A percentile compares a stretch with the other conserved stretches of the same genome.
Conservation (phyloP, 2,888 invertebrate species). For the Drosophila suboccidentalis region DNA sequence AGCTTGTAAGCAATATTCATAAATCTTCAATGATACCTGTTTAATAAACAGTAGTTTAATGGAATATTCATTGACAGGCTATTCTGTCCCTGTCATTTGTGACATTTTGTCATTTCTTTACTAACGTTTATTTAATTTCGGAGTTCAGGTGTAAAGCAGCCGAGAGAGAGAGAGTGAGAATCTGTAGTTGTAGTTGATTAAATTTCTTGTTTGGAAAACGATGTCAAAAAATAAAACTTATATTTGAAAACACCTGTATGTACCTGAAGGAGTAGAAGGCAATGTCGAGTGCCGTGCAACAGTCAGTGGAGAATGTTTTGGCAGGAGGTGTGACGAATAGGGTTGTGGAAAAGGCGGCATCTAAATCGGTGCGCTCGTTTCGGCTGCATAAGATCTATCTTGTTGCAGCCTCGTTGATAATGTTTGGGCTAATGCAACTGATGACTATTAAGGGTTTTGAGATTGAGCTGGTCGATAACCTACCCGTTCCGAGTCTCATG, state of each 20-base stretch:
- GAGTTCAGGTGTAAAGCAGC: conserved; percentile 7
- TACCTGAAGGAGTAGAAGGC: neutral
- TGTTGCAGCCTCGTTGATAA: neutral
- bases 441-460: neutral
- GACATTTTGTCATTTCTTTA: conserved; percentile 16
- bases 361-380: neutral
- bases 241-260: neutral
- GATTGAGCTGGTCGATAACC: neutral
- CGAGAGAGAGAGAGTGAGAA: neutral
- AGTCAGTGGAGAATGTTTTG: neutral
- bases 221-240: conserved; percentile 6
- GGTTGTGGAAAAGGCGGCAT: too few species aligned
- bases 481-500: conserved; percentile 32
- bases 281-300: neutral
- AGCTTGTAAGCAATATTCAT: conserved; percentile 15
- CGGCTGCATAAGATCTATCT: conserved; percentile 8
- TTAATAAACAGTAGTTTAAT: too few species aligned
- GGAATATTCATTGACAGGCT: conserved; percentile 1
- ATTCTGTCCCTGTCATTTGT: neutral
- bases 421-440: conserved; percentile 25
- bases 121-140: conserved; percentile 55
- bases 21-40: conserved; percentile 16
- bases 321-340: neutral
- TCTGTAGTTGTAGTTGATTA: neutral
- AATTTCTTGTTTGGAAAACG: neutral